A percentile compares a stretch with the other conserved stretches of the same genome.
Conservation (phyloP, 1,140 invertebrate genomes). For the Drosophila kohkoa region DNA sequence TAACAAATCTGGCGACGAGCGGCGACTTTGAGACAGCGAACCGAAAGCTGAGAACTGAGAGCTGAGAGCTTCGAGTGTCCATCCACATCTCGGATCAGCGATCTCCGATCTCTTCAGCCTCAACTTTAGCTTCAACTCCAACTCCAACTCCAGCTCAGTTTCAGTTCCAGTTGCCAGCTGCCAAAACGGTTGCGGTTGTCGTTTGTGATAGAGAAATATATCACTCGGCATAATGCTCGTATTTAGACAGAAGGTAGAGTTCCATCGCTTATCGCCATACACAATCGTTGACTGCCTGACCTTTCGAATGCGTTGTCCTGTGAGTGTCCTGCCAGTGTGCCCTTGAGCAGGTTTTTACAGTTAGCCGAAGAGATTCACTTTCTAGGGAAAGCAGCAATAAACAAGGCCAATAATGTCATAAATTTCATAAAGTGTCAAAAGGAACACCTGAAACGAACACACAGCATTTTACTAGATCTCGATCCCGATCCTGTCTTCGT, state of each 20-base stretch:
- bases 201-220: conserved; percentile 80
- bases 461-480: neutral
- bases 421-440: conserved; percentile 83
- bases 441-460: conserved; percentile 64
- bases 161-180: conserved; percentile 11
- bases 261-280: conserved; percentile 34
- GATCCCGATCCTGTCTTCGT: neutral
- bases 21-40: conserved; percentile 34
- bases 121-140: neutral
- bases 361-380: conserved; percentile 63
- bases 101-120: conserved; percentile 14
- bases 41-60: neutral
- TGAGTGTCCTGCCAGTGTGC: conserved; percentile 36
- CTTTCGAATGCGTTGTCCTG: conserved; percentile 20
- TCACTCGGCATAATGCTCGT: conserved; percentile 49
- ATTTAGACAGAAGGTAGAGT: conserved; percentile 54
- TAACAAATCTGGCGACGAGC: conserved; percentile 48
- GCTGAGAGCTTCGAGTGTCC: neutral
- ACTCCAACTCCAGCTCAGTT: neutral
- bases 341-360: conserved; percentile 68
- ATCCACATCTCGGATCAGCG: conserved; percentile 5
- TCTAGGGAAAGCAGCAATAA: conserved; percentile 55
- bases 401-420: conserved; percentile 75
- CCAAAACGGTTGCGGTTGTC: conserved; percentile 25
- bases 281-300: conserved; percentile 43